A percentile compares a stretch with the other conserved stretches of the same genome.
phyloP scores from a whole-genome alignment of 1,140 invertebrate species.

The Marisa cornuarietis region DNA sequence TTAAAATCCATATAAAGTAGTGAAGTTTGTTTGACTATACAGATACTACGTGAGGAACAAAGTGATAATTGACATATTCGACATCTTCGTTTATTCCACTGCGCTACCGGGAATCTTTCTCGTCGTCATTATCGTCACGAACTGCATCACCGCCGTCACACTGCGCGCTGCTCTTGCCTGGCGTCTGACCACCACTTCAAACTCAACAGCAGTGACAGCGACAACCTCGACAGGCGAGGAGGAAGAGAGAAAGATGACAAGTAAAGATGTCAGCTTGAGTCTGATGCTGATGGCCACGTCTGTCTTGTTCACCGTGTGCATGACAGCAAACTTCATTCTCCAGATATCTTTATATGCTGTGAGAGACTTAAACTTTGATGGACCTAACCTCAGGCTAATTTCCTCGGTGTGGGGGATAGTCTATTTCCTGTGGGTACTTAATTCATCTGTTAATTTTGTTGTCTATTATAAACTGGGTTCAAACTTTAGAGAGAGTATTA shows the following conservation, averaged over 20 bases:
- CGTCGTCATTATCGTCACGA: conserved; percentile 16
- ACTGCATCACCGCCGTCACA: conserved; percentile 4
- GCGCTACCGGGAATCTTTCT: conserved; percentile 1
- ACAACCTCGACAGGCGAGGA: not conserved
- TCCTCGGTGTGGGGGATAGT: not conserved
- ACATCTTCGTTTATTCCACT: conserved; percentile 1
- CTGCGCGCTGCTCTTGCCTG: not conserved
- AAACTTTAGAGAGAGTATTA: conserved; percentile 4
- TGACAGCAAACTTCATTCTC: not conserved
- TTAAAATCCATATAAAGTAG: too few species aligned
- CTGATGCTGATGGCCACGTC: conserved; percentile 11
- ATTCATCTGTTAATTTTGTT: conserved; percentile 17
- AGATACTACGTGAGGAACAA: conserved; percentile 13
- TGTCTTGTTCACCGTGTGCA: conserved; percentile 14
- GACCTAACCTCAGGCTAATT: not conserved
- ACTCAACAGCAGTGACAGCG: not conserved
- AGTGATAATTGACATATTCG: conserved; percentile 6
- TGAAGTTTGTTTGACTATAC: not conserved
- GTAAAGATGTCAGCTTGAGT: not conserved
- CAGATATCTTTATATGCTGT: conserved; percentile 1
- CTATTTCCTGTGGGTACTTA: not conserved
- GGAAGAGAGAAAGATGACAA: not conserved
- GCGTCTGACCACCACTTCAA: not conserved
- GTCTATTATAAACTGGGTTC: conserved; percentile 15
- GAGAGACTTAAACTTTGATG: not conserved